These are phyloP conservation scores for Cyprinodon diabolis DNA, from an alignment of 2,797 vertebrate species.

Conservation along the genomic window DNA sequence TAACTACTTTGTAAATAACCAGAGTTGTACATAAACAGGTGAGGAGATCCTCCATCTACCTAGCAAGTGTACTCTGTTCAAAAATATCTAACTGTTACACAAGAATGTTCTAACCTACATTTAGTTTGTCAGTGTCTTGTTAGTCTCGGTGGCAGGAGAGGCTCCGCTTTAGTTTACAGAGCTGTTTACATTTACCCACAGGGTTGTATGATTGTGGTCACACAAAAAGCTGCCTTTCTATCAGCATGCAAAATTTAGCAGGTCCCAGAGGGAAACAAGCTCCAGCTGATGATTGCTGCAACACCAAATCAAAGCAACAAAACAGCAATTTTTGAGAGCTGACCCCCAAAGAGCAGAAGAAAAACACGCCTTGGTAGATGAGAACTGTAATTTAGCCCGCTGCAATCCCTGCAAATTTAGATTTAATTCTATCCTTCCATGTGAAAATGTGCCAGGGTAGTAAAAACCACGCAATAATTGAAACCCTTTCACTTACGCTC, in stretches of 20 bases:
- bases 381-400: conserved; percentile 78
- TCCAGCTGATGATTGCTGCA: conserved; percentile 48
- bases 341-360: conserved; percentile 55
- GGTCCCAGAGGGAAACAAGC: conserved; percentile 54
- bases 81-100: neutral
- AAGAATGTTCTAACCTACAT: neutral
- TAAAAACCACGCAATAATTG: conserved; percentile 71
- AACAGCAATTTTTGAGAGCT: conserved; percentile 44
- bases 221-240: conserved; percentile 54
- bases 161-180: conserved; percentile 22
- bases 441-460: conserved; percentile 66
- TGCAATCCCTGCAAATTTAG: conserved; percentile 76
- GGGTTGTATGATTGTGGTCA: conserved; percentile 40
- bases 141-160: conserved; percentile 26
- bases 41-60: neutral
- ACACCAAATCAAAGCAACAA: conserved; percentile 46
- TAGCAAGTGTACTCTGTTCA: neutral
- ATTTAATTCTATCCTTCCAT: conserved; percentile 75
- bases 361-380: conserved; percentile 57
- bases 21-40: neutral
- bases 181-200: conserved; percentile 23
- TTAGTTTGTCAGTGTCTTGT: conserved; percentile 21
- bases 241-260: conserved; percentile 60
- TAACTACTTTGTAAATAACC: too few relatives aligned
- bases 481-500: conserved; percentile 67